These are phyloP conservation scores for Gallinago stenura DNA, from an alignment of 2,797 vertebrate species.

Conservation along the genomic window DNA sequence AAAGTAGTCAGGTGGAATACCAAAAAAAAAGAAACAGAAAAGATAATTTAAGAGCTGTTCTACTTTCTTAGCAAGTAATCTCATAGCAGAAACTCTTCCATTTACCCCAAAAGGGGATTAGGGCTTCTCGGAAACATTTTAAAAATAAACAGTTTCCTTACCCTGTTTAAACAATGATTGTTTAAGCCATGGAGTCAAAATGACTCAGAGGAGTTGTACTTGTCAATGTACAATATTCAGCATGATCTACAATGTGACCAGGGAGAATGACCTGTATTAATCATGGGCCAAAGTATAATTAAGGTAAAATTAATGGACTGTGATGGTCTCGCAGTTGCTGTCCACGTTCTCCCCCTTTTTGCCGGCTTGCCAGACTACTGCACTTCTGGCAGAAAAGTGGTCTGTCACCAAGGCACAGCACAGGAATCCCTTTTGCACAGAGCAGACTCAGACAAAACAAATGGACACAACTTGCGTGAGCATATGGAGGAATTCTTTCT, in stretches of 20 bases:
- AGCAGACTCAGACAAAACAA: neutral
- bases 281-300: neutral
- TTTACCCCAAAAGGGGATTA: slow-evolving; percentile 25
- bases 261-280: slow-evolving; percentile 46
- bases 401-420: neutral
- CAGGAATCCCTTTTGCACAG: neutral
- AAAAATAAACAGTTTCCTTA: slow-evolving; percentile 29
- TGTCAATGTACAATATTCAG: slow-evolving; percentile 37
- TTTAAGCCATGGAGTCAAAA: slow-evolving; percentile 39
- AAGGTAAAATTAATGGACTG: slow-evolving; percentile 51
- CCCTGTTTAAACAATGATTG: slow-evolving; percentile 12
- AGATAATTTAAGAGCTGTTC: no score
- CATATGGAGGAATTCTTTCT: neutral
- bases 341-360: neutral
- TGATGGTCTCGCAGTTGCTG: neutral
- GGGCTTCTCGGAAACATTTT: slow-evolving; percentile 25
- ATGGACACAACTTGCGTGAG: neutral
- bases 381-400: neutral
- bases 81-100: neutral
- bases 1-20: no score
- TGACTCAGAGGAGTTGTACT: slow-evolving; percentile 30
- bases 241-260: slow-evolving; percentile 23
- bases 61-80: neutral
- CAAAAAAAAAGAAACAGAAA: no score
- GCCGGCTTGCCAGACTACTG: neutral